phyloP scores from a whole-genome alignment of 2,888 invertebrate genomes.

The Creontiades dilutus region DNA sequence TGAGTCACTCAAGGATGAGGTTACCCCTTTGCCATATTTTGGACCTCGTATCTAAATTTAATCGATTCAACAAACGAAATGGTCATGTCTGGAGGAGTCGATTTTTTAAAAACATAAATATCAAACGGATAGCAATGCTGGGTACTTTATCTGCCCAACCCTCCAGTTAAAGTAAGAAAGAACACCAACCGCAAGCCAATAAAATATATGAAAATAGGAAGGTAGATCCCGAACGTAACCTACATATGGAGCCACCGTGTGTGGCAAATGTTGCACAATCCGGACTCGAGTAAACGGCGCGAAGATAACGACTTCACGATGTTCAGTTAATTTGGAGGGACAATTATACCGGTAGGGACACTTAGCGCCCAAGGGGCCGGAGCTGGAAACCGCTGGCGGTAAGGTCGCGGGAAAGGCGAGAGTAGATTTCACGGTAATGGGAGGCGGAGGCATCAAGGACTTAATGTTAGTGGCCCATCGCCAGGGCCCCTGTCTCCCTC shows the following conservation, averaged over 20 bases:
- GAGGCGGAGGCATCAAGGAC: slow-evolving; percentile 49
- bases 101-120: no score
- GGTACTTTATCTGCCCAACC: no score
- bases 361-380: slow-evolving; percentile 41
- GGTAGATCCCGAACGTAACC: background rate
- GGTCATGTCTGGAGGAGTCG: no score
- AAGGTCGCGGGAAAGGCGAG: slow-evolving; percentile 6
- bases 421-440: slow-evolving; percentile 56
- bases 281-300: slow-evolving; percentile 20
- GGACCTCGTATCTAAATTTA: no score
- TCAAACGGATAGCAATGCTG: no score
- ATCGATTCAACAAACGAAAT: no score
- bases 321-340: slow-evolving; percentile 44
- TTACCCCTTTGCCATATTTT: no score
- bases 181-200: no score
- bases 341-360: slow-evolving; percentile 53
- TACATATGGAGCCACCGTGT: background rate
- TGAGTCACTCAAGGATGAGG: no score
- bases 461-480: slow-evolving; percentile 58
- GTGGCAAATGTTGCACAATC: background rate
- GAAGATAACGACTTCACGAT: slow-evolving; percentile 59
- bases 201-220: background rate
- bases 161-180: no score
- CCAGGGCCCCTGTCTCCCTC: slow-evolving; percentile 24
- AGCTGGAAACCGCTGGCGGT: slow-evolving; percentile 39